These are phyloP conservation scores for Homarus gammarus DNA, from an alignment of 2,888 invertebrate species.

Conservation along the genomic window DNA sequence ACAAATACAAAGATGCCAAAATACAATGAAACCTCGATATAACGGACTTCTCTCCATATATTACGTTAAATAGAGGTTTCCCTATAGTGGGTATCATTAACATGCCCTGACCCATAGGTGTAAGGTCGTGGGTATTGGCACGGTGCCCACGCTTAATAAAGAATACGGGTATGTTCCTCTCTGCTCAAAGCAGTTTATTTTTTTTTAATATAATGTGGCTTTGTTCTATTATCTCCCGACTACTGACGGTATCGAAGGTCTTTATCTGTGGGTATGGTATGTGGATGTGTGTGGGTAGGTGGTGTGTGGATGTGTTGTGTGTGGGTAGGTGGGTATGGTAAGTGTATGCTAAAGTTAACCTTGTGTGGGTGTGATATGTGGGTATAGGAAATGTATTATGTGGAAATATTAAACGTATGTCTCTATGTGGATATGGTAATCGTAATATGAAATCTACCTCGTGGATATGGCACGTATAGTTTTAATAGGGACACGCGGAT, in stretches of 20 bases:
- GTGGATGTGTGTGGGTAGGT: conserved; percentile 10
- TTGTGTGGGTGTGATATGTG: not conserved
- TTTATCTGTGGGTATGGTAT: conserved; percentile 1
- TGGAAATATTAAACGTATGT: not conserved
- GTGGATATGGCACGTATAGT: no score
- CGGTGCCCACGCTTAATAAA: conserved; percentile 30
- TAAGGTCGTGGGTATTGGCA: conserved; percentile 53
- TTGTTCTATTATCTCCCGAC: not conserved
- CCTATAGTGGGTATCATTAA: conserved; percentile 3
- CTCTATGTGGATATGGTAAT: no score
- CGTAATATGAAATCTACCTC: no score
- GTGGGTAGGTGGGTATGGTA: not conserved
- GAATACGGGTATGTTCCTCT: conserved; percentile 26
- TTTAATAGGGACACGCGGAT: no score
- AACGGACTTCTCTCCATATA: no score
- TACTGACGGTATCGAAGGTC: not conserved
- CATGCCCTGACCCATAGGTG: conserved; percentile 44
- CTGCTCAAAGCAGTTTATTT: not conserved
- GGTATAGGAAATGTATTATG: not conserved
- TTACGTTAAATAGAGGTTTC: no score
- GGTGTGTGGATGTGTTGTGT: not conserved
- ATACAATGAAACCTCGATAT: no score
- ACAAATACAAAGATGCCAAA: no score
- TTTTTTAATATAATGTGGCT: conserved; percentile 23
- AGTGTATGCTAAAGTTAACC: not conserved